Base-by-base conservation (phyloP, 2,113 vertebrate species). In the Calidris pugnax region DNA sequence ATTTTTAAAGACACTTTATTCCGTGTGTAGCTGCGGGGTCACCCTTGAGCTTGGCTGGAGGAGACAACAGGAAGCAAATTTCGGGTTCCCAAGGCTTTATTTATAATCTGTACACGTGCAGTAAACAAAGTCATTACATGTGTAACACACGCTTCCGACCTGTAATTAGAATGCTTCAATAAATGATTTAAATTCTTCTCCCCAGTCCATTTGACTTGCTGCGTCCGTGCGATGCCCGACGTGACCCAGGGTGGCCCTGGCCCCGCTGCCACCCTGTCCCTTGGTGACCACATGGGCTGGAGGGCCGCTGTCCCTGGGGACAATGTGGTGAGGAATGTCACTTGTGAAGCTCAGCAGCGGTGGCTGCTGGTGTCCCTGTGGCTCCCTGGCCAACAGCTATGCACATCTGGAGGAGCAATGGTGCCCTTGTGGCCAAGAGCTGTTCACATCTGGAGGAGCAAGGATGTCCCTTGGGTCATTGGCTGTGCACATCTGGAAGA, bases 221-320 rank as follows among this genome's bases (percentile, higher is more conserved):
- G 15, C 4, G 7, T 21, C 2, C 21, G 0, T 1, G 1, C 1
- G 4, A 13, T 53, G 51, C 51, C 14, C 15, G 26, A 53, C 26
- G 23, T 27, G 14, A 28, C 12, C 51, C 26, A 16, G 51, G 51
- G 8, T 53, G 60, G 45, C 33, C 18, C 30, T 12, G 35, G 10
- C 39, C 10, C 39, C 48, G 21, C 28, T 37, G 21, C 33, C 51
- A 20, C 23, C 33, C 53, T 10, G 37, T 18, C 69, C 59, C 35
- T 6, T 0, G 0, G 23, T 20, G 9, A 37, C n/a, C 27, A 1
- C 1, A 3, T 0, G 10, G 39, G 1, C 39, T 15, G 39, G 6
- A 20, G 48, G 35, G 4, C 60, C 7, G 2, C 22, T 24, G 32
- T 0, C 22, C 1, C 10, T 8, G 55, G 35, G 60, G 27, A 4